Evolutionary conservation across 2,888 invertebrate genomes (phyloP).

Genomic region (Plagiodera versicolora): DNA sequence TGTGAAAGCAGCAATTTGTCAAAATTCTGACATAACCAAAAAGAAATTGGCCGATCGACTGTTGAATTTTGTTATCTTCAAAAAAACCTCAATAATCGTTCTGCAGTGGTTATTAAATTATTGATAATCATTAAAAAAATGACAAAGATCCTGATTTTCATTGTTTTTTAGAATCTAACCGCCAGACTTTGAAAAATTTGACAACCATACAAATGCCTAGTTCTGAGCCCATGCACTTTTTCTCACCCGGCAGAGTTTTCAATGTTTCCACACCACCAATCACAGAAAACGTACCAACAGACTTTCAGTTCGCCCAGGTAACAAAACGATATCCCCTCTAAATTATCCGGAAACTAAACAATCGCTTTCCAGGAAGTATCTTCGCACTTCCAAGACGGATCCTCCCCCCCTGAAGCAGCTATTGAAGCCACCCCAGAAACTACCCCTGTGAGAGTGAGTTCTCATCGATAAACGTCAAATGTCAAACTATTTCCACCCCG

Average conservation of each 20-base stretch:
- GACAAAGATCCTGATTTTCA: too few relatives aligned
- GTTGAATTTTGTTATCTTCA: too few relatives aligned
- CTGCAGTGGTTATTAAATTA: too few relatives aligned
- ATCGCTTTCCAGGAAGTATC: slow-evolving; percentile 27
- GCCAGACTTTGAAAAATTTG: slow-evolving; percentile 43
- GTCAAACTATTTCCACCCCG: too few relatives aligned
- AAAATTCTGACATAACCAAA: too few relatives aligned
- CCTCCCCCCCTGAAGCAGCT: slow-evolving; percentile 82
- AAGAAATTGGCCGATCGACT: too few relatives aligned
- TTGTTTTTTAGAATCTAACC: slow-evolving; percentile 40
- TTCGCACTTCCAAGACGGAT: slow-evolving; percentile 57
- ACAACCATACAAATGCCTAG: slow-evolving; percentile 32
- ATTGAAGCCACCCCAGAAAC: slow-evolving; percentile 90
- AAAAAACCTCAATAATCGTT: too few relatives aligned
- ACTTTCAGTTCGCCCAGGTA: slow-evolving; percentile 58
- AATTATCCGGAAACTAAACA: slow-evolving; percentile 2
- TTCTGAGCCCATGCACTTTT: slow-evolving; percentile 42
- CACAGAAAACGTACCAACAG: slow-evolving; percentile 49
- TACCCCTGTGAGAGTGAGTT: slow-evolving; percentile 71
- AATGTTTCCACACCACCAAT: slow-evolving; percentile 52
- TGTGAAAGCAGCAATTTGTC: too few relatives aligned
- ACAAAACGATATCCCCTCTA: not conserved
- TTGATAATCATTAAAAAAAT: too few relatives aligned
- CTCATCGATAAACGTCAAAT: too few relatives aligned
- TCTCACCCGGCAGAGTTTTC: slow-evolving; percentile 49